phyloP scores from a whole-genome alignment of 2,888 invertebrate species.

The Amphipoea oculea region DNA sequence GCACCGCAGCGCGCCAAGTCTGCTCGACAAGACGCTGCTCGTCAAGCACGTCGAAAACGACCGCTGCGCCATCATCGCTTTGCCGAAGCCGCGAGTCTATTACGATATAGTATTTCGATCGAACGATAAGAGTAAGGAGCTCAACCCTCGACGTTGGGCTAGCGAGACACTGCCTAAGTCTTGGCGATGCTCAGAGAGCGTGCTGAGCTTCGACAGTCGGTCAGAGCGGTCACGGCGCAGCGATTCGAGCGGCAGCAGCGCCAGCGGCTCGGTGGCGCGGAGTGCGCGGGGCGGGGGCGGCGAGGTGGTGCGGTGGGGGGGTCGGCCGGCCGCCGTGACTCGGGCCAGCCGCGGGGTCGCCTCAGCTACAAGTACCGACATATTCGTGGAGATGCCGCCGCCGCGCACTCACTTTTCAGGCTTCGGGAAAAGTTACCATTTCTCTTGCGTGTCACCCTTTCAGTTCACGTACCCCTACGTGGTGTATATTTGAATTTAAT shows the following conservation, averaged over 20 bases:
- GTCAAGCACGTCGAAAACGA: constrained; percentile 85
- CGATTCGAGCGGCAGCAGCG: constrained; percentile 77
- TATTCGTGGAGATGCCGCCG: constrained; percentile 87
- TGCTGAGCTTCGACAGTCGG: constrained; percentile 78
- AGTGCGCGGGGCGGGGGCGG: constrained; percentile 75
- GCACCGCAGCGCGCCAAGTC: constrained; percentile 82
- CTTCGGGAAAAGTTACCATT: constrained; percentile 90
- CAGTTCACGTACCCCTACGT: constrained; percentile 88
- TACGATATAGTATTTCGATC: constrained; percentile 84
- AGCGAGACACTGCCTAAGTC: constrained; percentile 86
- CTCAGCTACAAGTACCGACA: constrained; percentile 83
- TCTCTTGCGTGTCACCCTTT: constrained; percentile 90
- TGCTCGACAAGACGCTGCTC: constrained; percentile 86
- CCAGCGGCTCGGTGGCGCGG: constrained; percentile 66
- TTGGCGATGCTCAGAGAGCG: constrained; percentile 87
- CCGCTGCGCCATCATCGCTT: constrained; percentile 87
- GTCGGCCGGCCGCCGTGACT: constrained; percentile 89
- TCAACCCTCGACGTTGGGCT: constrained; percentile 83
- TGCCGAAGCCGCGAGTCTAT: constrained; percentile 84
- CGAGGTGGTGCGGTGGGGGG: constrained; percentile 86
- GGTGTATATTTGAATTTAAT: constrained; percentile 83
- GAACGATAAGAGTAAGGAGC: constrained; percentile 73
- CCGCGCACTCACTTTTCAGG: constrained; percentile 88
- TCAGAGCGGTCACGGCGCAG: constrained; percentile 80
- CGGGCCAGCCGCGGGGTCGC: constrained; percentile 88